Percentiles rank a stretch among this genome's conserved stretches.
phyloP scores from a whole-genome alignment of 1,140 invertebrate species.

The Trinorchestia longiramus region DNA sequence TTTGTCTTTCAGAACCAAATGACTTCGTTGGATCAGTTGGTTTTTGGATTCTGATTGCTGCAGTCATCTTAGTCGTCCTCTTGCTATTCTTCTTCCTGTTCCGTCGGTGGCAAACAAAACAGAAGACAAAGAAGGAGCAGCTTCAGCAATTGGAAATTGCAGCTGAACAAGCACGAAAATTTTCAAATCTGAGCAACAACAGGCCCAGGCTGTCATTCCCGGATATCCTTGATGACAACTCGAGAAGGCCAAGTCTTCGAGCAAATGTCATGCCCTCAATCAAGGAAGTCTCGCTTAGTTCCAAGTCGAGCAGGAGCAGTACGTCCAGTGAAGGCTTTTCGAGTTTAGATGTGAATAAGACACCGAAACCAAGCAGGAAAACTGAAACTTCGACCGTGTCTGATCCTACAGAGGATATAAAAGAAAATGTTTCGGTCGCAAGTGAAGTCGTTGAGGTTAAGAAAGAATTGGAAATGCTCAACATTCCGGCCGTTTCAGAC shows the following conservation, averaged over 20 bases:
- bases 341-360: background rate
- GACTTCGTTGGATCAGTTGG: constrained; percentile 17
- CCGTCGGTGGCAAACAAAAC: background rate
- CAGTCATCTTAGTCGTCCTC: background rate
- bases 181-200: background rate
- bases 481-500: background rate
- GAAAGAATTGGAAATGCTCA: background rate
- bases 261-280: background rate
- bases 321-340: background rate
- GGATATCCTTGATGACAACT: background rate
- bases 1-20: background rate
- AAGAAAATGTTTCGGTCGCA: background rate
- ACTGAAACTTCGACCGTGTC: background rate
- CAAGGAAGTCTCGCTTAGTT: background rate
- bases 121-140: background rate
- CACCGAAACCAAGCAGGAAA: background rate
- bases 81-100: background rate
- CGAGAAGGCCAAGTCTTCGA: constrained; percentile 3
- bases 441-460: background rate
- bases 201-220: background rate
- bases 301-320: background rate
- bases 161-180: background rate
- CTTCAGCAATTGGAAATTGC: background rate
- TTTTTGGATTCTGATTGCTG: constrained; percentile 11
- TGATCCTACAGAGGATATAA: background rate